Base-by-base conservation (phyloP, 1,140 invertebrate species). In the Pachypsylla venusta region DNA sequence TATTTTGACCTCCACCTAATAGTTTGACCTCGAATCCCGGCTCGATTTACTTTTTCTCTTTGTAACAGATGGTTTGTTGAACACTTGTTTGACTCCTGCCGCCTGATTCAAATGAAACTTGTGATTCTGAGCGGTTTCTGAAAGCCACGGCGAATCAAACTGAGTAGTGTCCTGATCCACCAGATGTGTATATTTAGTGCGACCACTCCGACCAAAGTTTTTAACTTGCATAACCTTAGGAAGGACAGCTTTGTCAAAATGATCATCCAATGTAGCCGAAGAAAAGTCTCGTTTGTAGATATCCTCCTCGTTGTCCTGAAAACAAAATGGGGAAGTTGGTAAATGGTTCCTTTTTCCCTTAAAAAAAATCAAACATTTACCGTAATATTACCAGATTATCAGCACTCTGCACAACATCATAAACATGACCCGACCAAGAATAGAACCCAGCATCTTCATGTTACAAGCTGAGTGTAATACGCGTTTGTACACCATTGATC, bases 171-270 rank as follows among this genome's bases (percentile, higher is more conserved):
- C 97, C 75, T 99, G 96, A 74, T 98, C 95, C 0, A 99, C 93
- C 66, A 99, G 77, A 76, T 99, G 97, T 2, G 96, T 99, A 72
- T 99, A 99, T 70, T 99, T 99, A 0, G 97, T 98, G 56, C 96
- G 80, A 20, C 95, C 95, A 61, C 95, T 97, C 14, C 96, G 81
- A 16, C 97, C 97, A 76, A 99, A 99, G 75, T 99, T 99, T 74
- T 99, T 99, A 1, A 99, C 96, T 79, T 99, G 96, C 96, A 99
- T 99, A 61, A 99, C 95, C 79, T 98, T 97, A 3, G 97, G 97
- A 57, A 99, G 70, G 63, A 98, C 87, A 42, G 94, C 95, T 73
- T 99, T 99, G 70, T 99, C 93, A 73, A 99, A 99, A 70, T 98
- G 93, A 82, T 99, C 97, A 67, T 99, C 97, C 60, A 99, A 72